Percentiles rank a stretch among this genome's conserved stretches.
phyloP scores from a whole-genome alignment of 2,888 invertebrate genomes.

The Pogonocherus hispidulus region DNA sequence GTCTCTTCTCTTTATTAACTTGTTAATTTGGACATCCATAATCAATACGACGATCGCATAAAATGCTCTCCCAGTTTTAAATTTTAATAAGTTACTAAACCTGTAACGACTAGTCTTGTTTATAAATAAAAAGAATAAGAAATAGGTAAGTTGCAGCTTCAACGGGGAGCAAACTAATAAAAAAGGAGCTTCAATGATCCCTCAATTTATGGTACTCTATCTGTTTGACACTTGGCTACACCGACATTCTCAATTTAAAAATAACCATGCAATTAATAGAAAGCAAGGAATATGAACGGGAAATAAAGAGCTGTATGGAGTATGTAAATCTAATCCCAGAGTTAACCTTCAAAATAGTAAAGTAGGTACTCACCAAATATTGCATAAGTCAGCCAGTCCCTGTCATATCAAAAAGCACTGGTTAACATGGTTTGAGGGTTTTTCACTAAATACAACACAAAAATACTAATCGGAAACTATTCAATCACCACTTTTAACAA shows the following conservation, averaged over 20 bases:
- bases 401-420: slow-evolving; percentile 40
- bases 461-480: slow-evolving; percentile 30
- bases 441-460: slow-evolving; percentile 12
- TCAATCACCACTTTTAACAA: slow-evolving; percentile 33
- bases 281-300: slow-evolving; percentile 33
- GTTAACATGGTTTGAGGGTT: slow-evolving; percentile 33
- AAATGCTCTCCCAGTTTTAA: neutral
- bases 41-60: slow-evolving; percentile 2
- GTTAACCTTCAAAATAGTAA: slow-evolving; percentile 54
- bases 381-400: slow-evolving; percentile 51
- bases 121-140: slow-evolving; percentile 35
- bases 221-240: neutral
- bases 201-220: too few relatives aligned
- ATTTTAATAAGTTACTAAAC: neutral
- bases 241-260: slow-evolving; percentile 26
- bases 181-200: slow-evolving; percentile 1
- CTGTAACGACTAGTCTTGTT: slow-evolving; percentile 15
- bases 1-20: slow-evolving; percentile 26
- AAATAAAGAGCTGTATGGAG: slow-evolving; percentile 29
- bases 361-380: slow-evolving; percentile 54
- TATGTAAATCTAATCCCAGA: slow-evolving; percentile 42
- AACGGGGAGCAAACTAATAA: neutral
- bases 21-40: slow-evolving; percentile 14
- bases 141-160: too few relatives aligned
- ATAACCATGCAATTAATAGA: slow-evolving; percentile 37